A percentile compares a stretch with the other conserved stretches of the same genome.
Evolutionary conservation across 1,140 invertebrate genomes (phyloP).

Genomic region (Micrasema longulum): DNA sequence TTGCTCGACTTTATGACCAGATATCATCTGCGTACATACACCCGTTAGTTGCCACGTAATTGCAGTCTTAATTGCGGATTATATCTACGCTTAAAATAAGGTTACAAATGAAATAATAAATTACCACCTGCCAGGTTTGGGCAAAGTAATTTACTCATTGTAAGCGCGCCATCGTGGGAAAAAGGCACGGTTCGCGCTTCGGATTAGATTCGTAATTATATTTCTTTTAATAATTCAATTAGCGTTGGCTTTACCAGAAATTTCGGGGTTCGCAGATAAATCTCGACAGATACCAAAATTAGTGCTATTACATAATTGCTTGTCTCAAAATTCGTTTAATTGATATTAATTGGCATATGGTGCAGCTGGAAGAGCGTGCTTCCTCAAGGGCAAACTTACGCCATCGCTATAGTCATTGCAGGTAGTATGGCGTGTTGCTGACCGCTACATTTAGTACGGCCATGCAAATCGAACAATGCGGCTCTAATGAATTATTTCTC

Average conservation of each 20-base stretch:
- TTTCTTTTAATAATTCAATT: too few relatives aligned
- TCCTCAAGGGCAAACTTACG: too few relatives aligned
- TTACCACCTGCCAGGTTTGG: conserved; percentile 23
- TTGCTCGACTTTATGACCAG: conserved; percentile 12
- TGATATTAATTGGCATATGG: too few relatives aligned
- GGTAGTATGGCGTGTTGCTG: conserved; percentile 28
- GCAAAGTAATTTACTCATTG: conserved; percentile 2
- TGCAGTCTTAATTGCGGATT: conserved; percentile 24
- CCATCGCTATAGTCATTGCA: too few relatives aligned
- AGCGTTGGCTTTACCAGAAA: too few relatives aligned
- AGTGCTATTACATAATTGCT: too few relatives aligned
- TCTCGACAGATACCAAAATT: not conserved
- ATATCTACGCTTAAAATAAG: conserved; percentile 18
- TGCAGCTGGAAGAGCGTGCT: too few relatives aligned
- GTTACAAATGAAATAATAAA: conserved; percentile 23
- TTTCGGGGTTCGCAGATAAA: not conserved
- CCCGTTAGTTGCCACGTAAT: conserved; percentile 17
- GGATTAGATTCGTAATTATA: not conserved
- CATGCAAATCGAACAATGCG: conserved; percentile 46
- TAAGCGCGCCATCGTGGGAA: conserved; percentile 8
- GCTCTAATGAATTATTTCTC: not conserved
- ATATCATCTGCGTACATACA: conserved; percentile 22
- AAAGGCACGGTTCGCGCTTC: conserved; percentile 2
- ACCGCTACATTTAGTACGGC: conserved; percentile 13
- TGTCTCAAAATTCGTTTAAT: too few relatives aligned